phyloP scores from a whole-genome alignment of 1,140 invertebrate species.

The Scaptomyza graminum region DNA sequence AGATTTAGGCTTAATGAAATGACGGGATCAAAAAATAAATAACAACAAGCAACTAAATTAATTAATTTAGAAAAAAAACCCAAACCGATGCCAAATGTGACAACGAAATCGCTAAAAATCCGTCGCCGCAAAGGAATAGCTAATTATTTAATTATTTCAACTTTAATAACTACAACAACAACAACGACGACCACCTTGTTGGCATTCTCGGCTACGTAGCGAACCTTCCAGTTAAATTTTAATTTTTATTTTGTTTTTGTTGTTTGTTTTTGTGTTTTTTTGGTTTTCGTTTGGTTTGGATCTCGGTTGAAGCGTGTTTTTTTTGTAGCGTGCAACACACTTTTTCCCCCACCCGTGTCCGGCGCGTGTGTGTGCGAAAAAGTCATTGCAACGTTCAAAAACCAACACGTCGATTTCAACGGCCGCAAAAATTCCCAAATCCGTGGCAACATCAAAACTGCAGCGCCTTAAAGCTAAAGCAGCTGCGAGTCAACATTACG shows the following conservation, averaged over 20 bases:
- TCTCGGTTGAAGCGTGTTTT: conserved; percentile 59
- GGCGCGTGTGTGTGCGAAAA: conserved; percentile 42
- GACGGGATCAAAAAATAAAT: conserved; percentile 13
- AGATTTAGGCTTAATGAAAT: conserved; percentile 22
- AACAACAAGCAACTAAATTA: conserved; percentile 1
- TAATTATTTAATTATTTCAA: conserved; percentile 15
- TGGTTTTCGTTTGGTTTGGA: conserved; percentile 49
- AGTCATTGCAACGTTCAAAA: conserved; percentile 63
- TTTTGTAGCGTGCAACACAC: conserved; percentile 63
- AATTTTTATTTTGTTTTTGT: conserved; percentile 48
- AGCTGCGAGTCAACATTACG: conserved; percentile 76
- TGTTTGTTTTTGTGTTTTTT: conserved; percentile 40
- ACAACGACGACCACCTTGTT: neutral
- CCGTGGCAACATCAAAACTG: conserved; percentile 75
- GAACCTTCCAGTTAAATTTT: conserved; percentile 12
- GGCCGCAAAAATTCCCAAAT: conserved; percentile 80
- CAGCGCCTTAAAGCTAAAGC: conserved; percentile 83
- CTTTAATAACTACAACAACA: neutral
- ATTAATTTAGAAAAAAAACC: conserved; percentile 7
- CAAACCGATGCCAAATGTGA: conserved; percentile 62
- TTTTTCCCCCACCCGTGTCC: conserved; percentile 48
- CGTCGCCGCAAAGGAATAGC: conserved; percentile 51
- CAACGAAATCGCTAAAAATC: conserved; percentile 45
- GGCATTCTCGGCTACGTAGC: conserved; percentile 10
- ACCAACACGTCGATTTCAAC: conserved; percentile 61